Conservation (phyloP, 2,888 invertebrate genomes). For the Ophion ventricosus region DNA sequence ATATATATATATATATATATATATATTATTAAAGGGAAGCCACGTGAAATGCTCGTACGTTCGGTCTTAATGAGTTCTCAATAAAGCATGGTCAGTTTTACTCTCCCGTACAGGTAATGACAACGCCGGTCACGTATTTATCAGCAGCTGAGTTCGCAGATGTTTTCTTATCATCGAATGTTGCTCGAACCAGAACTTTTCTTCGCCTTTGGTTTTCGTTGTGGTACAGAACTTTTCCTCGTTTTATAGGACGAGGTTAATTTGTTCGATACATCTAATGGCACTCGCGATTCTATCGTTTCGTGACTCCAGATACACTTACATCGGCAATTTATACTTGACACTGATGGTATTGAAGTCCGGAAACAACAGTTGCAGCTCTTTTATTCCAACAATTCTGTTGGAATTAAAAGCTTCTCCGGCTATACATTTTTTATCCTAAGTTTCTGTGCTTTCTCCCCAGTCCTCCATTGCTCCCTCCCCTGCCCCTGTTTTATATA, state of each 20-base stretch:
- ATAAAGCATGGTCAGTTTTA: conserved; percentile 13
- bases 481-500: too few species aligned
- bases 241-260: not conserved
- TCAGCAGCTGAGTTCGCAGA: conserved; percentile 19
- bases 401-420: too few species aligned
- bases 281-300: not conserved
- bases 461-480: too few species aligned
- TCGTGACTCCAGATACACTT: conserved; percentile 10
- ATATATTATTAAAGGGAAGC: too few species aligned
- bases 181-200: conserved; percentile 26
- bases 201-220: conserved; percentile 19
- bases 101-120: conserved; percentile 21
- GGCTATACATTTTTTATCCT: too few species aligned
- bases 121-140: conserved; percentile 45
- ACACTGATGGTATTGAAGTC: conserved; percentile 13
- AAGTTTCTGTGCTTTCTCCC: too few species aligned
- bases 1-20: too few species aligned
- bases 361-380: not conserved
- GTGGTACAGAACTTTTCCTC: conserved; percentile 1
- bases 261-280: conserved; percentile 15
- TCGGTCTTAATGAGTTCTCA: conserved; percentile 28
- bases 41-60: conserved; percentile 17
- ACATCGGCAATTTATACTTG: conserved; percentile 4
- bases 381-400: too few species aligned
- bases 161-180: conserved; percentile 7